Base-by-base conservation (phyloP, 2,797 vertebrate species). In the Myotis planiceps region DNA sequence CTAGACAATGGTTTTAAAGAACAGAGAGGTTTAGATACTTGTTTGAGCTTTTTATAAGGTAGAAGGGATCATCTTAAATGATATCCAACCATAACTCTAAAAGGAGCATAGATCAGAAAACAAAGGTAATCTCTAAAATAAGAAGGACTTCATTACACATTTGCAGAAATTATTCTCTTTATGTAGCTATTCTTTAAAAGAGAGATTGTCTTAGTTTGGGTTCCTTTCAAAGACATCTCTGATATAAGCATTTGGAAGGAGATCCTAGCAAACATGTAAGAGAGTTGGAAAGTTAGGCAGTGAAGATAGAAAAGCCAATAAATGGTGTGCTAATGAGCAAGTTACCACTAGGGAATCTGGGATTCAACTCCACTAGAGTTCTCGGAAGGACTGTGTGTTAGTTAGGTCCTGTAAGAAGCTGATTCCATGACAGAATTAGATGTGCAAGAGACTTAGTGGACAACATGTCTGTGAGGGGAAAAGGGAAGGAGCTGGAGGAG, bases 71-170 rank as follows among this genome's bases (percentile, higher is more conserved):
- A 16, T 51, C 29, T 76, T 39, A 90, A 82, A 55, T 68, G 45
- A 58, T 14, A 65, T 37, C 18, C 19, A 81, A 3, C 83, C 19
- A 42, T 55, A 86, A 65, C 23, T 63, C 37, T 58, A 71, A 83
- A 79, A 68, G 19, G 89, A 96, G 27, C 66, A 85, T 25, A 92
- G 65, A 60, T 6, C 21, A 92, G 80, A 72, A 93, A 94, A 90
- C 12, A 58, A 95, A 93, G 34, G 12, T 68, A 58, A 88, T 25
- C 12, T 71, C 34, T 79, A 65, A 80, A 88, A 85, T 53, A 39
- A 83, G 25, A 63, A 92, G 25, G 29, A 65, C 51, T 79, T 92
- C 79, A 86, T 37, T 15, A 42, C 82, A 47, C 1, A 37, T 55
- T 55, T 82, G n/a, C 19, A 76, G 34, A 83, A 71, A 74, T 75